These are phyloP conservation scores for Neodiprion lecontei DNA, from an alignment of 1,140 invertebrate genomes.

Conservation along the genomic window DNA sequence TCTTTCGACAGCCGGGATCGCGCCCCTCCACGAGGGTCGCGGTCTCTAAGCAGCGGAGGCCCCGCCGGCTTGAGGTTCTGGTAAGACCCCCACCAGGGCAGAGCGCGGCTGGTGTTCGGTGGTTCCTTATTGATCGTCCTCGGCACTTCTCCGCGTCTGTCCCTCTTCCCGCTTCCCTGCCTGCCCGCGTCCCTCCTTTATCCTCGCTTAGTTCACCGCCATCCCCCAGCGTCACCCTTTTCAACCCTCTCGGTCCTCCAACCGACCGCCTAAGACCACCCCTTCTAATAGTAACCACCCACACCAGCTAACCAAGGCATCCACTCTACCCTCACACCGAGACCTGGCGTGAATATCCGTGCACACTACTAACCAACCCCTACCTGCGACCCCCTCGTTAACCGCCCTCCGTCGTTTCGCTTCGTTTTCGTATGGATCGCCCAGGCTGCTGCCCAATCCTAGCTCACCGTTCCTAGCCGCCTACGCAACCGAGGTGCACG, in stretches of 20 bases:
- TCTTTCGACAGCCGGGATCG: slow-evolving; percentile 41
- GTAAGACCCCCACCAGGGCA: slow-evolving; percentile 55
- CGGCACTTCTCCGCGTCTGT: slow-evolving; percentile 54
- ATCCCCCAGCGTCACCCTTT: slow-evolving; percentile 27
- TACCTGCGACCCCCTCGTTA: too few species aligned
- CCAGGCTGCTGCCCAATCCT: too few species aligned
- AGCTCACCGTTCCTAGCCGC: too few species aligned
- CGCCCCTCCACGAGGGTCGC: slow-evolving; percentile 35
- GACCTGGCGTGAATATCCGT: too few species aligned
- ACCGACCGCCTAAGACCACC: slow-evolving; percentile 17
- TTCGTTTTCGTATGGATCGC: too few species aligned
- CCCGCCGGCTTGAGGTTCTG: slow-evolving; percentile 56
- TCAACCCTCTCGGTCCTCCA: slow-evolving; percentile 32
- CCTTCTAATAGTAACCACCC: too few species aligned
- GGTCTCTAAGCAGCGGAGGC: slow-evolving; percentile 52
- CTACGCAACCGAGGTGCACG: too few species aligned
- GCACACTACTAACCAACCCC: too few species aligned
- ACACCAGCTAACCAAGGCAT: too few species aligned
- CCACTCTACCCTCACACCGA: too few species aligned
- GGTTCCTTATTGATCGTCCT: slow-evolving; percentile 64
- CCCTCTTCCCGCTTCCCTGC: slow-evolving; percentile 62
- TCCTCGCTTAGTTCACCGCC: slow-evolving; percentile 37
- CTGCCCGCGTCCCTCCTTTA: slow-evolving; percentile 40
- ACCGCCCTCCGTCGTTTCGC: too few species aligned
- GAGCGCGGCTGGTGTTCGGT: not conserved